A percentile compares a stretch with the other conserved stretches of the same genome.
Evolutionary conservation across 2,113 vertebrate genomes (phyloP).

Genomic region (Tichodroma muraria): DNA sequence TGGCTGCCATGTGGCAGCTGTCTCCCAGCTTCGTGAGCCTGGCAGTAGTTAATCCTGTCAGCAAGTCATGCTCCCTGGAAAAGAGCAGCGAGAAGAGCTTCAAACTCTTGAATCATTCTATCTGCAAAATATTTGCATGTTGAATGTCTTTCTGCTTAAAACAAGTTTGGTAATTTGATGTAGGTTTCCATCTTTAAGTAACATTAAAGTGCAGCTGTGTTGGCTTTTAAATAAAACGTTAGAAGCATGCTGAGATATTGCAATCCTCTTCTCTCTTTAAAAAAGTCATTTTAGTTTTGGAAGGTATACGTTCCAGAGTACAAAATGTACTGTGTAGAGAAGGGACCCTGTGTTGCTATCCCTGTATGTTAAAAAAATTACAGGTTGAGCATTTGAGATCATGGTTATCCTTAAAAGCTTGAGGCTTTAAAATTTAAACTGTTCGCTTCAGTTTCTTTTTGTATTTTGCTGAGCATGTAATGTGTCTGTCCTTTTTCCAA

Average conservation of each 20-base stretch:
- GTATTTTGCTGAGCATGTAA: background rate
- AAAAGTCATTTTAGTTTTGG: background rate
- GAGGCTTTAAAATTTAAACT: background rate
- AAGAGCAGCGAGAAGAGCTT: slow-evolving; percentile 15
- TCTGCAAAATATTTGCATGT: slow-evolving; percentile 13
- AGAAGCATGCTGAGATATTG: background rate
- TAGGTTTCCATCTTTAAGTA: slow-evolving; percentile 15
- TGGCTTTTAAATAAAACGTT: background rate
- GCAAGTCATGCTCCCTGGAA: slow-evolving; percentile 50
- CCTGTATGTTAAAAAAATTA: background rate
- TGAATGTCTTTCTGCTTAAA: slow-evolving; percentile 15
- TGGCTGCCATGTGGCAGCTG: slow-evolving; percentile 69
- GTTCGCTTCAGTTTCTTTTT: background rate
- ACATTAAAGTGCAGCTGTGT: background rate
- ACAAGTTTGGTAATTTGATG: background rate
- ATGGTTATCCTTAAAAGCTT: background rate
- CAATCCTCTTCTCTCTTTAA: background rate
- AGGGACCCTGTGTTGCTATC: background rate
- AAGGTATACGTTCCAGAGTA: background rate
- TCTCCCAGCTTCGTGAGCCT: slow-evolving; percentile 47
- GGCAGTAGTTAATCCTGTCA: slow-evolving; percentile 61
- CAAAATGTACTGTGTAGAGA: background rate
- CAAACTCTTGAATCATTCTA: slow-evolving; percentile 15
- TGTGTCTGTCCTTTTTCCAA: background rate
- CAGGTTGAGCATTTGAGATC: background rate